Base-by-base conservation (phyloP, 2,888 invertebrate species). In the Trichogramma evanescens region DNA sequence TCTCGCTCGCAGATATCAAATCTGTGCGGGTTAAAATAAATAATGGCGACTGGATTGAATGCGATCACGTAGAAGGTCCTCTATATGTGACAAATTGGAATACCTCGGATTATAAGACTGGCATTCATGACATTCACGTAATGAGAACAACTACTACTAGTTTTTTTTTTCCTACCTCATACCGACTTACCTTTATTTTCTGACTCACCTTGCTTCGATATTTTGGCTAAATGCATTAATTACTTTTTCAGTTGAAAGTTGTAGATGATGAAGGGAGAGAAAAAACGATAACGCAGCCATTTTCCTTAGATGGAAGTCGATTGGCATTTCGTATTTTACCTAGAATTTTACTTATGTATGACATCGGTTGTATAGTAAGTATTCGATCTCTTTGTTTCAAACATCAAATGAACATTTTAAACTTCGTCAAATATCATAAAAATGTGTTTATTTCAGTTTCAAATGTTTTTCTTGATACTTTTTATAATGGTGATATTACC, bases 71-170 rank as follows among this genome's bases (percentile, higher is more conserved):
- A 6, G 78, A 84, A 67, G 87, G 87, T 42, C 89, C 91, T 6
- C 80, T 95, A 43, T 93, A 87, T 80, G 86, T 85, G 4, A 80
- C 82, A 26, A 75, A 80, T 63, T 95, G 94, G 94, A 78, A 87
- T 70, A 85, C 93, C n/a, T 69, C 79, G 38, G 71, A 80, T 45
- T 93, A 88, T 75, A 69, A 67, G 41, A 73, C 68, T 64, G 93
- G 91, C 43, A 67, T 91, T 60, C 89, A 94, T 79, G 73, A 80
- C 61, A 81, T 91, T 65, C 80, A 84, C 79, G 85, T 84, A 75
- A 50, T 38, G 54, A 58, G 40, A 46, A 39, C 10, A 7, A 41
- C 41, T 54, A 43, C 46, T 39, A 42, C 51, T 38, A n/a, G n/a
- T 54, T 45, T 38, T 7, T 9, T 54, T 50, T 40, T 13, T 43